Evolutionary conservation across 2,113 vertebrate genomes (phyloP).

Genomic region (Casuarius casuarius): DNA sequence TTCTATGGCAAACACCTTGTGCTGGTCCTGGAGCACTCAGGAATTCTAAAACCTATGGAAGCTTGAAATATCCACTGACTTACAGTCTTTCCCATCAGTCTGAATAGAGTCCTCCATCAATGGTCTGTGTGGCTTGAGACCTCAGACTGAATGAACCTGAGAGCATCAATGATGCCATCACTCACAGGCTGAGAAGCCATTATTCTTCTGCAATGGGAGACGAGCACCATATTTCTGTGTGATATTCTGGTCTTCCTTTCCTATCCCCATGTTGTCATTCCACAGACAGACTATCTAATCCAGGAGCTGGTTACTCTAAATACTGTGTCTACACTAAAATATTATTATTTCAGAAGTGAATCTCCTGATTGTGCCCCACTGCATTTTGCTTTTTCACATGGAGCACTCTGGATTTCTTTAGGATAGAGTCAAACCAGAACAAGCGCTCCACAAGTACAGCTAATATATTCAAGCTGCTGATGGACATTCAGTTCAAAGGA

Average conservation of each 20-base stretch:
- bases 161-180: neutral
- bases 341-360: neutral
- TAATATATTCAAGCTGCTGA: neutral
- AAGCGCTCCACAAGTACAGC: neutral
- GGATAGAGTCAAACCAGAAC: neutral
- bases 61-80: neutral
- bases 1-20: neutral
- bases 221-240: neutral
- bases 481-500: neutral
- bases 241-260: neutral
- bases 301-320: neutral
- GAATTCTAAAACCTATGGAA: neutral
- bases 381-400: neutral
- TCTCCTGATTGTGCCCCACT: neutral
- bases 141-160: neutral
- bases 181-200: neutral
- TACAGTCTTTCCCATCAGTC: neutral
- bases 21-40: neutral
- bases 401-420: neutral
- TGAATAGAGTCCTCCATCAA: neutral
- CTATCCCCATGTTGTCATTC: neutral
- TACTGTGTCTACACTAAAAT: neutral
- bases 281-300: neutral
- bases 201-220: neutral
- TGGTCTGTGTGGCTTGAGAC: neutral